Evolutionary conservation across 2,797 vertebrate genomes (phyloP), one percentile per base, ranked within the genome.

Genomic region (Amphiprion clarkii): DNA sequence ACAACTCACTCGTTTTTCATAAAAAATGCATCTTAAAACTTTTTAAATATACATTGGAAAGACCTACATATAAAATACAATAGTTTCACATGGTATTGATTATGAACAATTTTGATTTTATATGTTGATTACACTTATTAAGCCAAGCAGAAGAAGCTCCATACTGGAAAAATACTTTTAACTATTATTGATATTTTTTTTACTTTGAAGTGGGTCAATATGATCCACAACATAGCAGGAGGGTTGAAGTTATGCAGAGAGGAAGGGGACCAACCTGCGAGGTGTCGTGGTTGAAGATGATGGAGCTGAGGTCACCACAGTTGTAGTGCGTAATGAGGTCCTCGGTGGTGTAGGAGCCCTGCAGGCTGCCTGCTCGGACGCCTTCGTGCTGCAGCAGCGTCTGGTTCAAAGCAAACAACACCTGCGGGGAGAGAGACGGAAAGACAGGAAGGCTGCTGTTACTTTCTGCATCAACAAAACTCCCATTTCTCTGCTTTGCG

Each of bases 331-430:
- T 96, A 87, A 97, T 97, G 89, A 98, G 96, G 84, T 98, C 96
- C 88, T 98, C 96, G 0, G 94, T 97, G 44, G 94, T 96, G 89
- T 95, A 97, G 21, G 95, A 95, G 64, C 95, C 95, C 91, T 96
- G 96, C 75, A 97, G 90, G 81, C 94, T 96, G 75, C 97, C 96
- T 0, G 94, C 95, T 71, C 95, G 81, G 21, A 97, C 95, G 19
- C 95, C 96, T 77, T 97, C 96, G 59, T 98, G 96, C 91, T 96
- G 96, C 83, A 97, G 94, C 76, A 96, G 93, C 3, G 96, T 97
- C 93, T 97, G 97, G 89, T 97, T 97, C 92, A 97, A 93, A 85
- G 97, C 96, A 93, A 98, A 98, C 81, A 97, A 87, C 83, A 97
- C 97, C 97, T 97, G 87, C 39, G 61, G 48, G n/a, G 63, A 73